Evolutionary conservation across 2,113 vertebrate species (phyloP).

Genomic region (Varanus salvator): DNA sequence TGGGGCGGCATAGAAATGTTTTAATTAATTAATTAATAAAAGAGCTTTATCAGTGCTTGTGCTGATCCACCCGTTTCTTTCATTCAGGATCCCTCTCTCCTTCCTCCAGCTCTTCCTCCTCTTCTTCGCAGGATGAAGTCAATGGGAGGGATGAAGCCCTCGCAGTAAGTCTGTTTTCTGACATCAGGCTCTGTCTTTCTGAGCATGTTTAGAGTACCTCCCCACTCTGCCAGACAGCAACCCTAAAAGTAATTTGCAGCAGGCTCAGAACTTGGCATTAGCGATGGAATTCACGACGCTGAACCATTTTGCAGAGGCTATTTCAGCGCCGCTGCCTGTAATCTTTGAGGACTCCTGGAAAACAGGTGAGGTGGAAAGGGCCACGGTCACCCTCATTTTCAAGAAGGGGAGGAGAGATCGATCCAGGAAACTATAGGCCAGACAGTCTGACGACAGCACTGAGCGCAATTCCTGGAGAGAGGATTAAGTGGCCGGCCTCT

Average conservation of each 20-base stretch:
- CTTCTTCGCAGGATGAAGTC: constrained; percentile 81
- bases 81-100: constrained; percentile 37
- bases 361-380: too few relatives aligned
- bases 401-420: too few relatives aligned
- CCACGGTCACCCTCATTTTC: too few relatives aligned
- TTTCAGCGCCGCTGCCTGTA: background rate
- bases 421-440: too few relatives aligned
- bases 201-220: background rate
- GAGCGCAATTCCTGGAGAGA: too few relatives aligned
- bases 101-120: constrained; percentile 76
- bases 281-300: background rate
- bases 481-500: too few relatives aligned
- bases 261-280: background rate
- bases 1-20: too few relatives aligned
- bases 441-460: too few relatives aligned
- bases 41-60: background rate
- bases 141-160: constrained; percentile 81
- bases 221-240: background rate
- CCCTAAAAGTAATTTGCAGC: background rate
- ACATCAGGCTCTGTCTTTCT: too few relatives aligned
- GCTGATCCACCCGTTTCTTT: background rate
- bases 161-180: constrained; percentile 75
- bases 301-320: background rate
- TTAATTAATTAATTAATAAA: too few relatives aligned
- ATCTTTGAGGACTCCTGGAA: too few relatives aligned